Conservation (phyloP, 2,797 vertebrate genomes). For the Periophthalmus magnuspinnatus region DNA sequence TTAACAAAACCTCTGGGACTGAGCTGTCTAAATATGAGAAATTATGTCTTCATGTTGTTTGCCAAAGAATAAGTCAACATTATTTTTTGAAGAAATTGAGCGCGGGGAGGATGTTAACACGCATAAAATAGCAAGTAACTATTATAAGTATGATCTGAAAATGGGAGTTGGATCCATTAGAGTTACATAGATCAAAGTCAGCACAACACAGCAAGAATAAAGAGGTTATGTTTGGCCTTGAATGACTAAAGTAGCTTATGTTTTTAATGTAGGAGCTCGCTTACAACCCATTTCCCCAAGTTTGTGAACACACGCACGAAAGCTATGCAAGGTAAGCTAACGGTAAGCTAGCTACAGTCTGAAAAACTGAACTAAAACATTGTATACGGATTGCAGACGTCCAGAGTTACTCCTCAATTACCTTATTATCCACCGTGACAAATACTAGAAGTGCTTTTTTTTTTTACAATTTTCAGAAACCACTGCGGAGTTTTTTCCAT, state of each 20-base stretch:
- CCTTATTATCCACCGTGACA: too few species aligned
- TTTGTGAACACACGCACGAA: too few species aligned
- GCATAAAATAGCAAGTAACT: constrained; percentile 9
- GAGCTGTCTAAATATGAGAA: constrained; percentile 50
- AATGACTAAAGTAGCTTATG: not conserved
- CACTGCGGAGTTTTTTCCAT: too few species aligned
- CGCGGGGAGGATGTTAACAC: constrained; percentile 31
- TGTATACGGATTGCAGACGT: too few species aligned
- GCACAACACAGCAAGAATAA: constrained; percentile 12
- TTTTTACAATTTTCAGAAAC: too few species aligned
- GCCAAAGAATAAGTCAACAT: constrained; percentile 47
- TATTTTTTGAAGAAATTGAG: constrained; percentile 30
- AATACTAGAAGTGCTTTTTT: too few species aligned
- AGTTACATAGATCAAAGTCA: constrained; percentile 34
- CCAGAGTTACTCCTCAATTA: too few species aligned
- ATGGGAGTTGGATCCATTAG: constrained; percentile 26
- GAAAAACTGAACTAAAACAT: too few species aligned
- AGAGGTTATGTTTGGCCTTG: not conserved
- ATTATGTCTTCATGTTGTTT: constrained; percentile 51
- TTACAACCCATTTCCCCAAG: too few species aligned
- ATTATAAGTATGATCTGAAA: constrained; percentile 24
- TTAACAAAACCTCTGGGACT: constrained; percentile 35
- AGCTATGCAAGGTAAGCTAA: too few species aligned
- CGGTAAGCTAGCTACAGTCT: too few species aligned
- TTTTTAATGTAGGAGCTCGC: not conserved